phyloP scores from a whole-genome alignment of 1,140 invertebrate species.

The Neuroterus valhalla region DNA sequence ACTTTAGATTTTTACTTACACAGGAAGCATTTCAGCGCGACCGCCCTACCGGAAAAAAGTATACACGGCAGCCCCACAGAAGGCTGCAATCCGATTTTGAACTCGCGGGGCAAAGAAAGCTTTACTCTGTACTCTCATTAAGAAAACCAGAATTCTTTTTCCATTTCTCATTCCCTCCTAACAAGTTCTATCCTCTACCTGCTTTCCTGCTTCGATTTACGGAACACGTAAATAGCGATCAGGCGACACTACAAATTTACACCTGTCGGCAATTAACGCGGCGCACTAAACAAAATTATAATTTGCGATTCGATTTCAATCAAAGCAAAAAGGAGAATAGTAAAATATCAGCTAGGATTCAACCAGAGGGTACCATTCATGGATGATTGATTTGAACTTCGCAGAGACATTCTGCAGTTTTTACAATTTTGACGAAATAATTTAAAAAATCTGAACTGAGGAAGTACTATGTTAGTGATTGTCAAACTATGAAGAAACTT shows the following conservation, averaged over 20 bases:
- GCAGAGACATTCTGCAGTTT: too few species aligned
- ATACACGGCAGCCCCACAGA: constrained; percentile 61
- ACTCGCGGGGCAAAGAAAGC: constrained; percentile 71
- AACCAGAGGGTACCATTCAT: too few species aligned
- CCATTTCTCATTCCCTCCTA: constrained; percentile 7
- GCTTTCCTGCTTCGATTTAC: constrained; percentile 2
- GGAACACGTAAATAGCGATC: constrained; percentile 5
- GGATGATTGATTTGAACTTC: too few species aligned
- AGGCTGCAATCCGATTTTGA: constrained; percentile 65
- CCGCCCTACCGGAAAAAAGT: constrained; percentile 63
- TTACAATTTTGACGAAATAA: too few species aligned
- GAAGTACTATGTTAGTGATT: too few species aligned
- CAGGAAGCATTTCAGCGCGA: constrained; percentile 75
- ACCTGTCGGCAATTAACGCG: constrained; percentile 14
- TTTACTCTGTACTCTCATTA: constrained; percentile 76
- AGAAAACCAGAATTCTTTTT: constrained; percentile 72
- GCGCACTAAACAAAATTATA: constrained; percentile 1
- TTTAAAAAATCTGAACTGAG: too few species aligned
- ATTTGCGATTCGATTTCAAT: not conserved
- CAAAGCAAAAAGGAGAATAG: not conserved
- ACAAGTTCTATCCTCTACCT: not conserved
- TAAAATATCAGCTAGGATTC: not conserved
- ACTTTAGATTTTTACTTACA: constrained; percentile 77
- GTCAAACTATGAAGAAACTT: too few species aligned
- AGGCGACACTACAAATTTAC: constrained; percentile 15